A percentile compares a stretch with the other conserved stretches of the same genome.
These are phyloP conservation scores for Percopsis transmontana DNA, from an alignment of 2,113 vertebrate genomes.

Conservation along the genomic window DNA sequence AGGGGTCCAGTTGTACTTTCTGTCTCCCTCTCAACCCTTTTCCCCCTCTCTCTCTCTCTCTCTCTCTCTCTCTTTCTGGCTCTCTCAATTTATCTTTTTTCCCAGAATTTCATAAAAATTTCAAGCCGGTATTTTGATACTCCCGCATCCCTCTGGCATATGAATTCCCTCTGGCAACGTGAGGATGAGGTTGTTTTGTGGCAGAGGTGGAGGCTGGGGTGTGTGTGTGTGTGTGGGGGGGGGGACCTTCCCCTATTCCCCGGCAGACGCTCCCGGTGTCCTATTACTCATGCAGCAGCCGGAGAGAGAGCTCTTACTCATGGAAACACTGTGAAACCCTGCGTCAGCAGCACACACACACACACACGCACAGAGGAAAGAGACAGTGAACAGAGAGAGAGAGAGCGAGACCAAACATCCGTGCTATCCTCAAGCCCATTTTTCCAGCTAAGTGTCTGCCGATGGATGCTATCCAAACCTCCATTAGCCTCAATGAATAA, in stretches of 20 bases:
- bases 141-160: slow-evolving; percentile 20
- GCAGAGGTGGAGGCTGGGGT: neutral
- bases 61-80: neutral
- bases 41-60: neutral
- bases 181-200: slow-evolving; percentile 3
- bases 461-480: slow-evolving; percentile 57
- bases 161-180: slow-evolving; percentile 45
- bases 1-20: no score
- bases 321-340: slow-evolving; percentile 57
- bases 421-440: slow-evolving; percentile 43
- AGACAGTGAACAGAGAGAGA: slow-evolving; percentile 30
- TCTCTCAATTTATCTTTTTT: slow-evolving; percentile 12
- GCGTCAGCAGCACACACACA: slow-evolving; percentile 51
- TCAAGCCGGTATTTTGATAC: slow-evolving; percentile 10
- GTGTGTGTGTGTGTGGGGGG: slow-evolving; percentile 7
- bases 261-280: slow-evolving; percentile 45
- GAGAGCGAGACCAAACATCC: slow-evolving; percentile 56
- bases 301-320: slow-evolving; percentile 67
- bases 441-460: slow-evolving; percentile 44
- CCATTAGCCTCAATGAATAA: slow-evolving; percentile 73
- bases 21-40: neutral
- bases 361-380: neutral
- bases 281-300: slow-evolving; percentile 65
- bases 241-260: slow-evolving; percentile 4
- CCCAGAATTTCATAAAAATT: slow-evolving; percentile 36